These are phyloP conservation scores for Orestias chungarensis DNA, from an alignment of 2,797 vertebrate species.

Conservation along the genomic window DNA sequence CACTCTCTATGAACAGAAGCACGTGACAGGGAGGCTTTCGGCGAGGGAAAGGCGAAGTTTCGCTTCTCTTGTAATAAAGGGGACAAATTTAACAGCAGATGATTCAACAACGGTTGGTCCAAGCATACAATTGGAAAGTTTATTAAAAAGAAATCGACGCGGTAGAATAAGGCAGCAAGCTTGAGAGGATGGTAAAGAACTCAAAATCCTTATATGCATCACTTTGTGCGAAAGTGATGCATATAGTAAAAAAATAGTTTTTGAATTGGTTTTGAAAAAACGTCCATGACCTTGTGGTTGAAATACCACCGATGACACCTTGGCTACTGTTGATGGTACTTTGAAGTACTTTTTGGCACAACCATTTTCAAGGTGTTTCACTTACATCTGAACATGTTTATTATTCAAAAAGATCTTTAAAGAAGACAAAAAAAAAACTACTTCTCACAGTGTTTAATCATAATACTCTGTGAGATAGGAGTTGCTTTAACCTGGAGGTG, in stretches of 20 bases:
- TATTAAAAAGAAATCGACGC: neutral
- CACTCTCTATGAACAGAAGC: constrained; percentile 43
- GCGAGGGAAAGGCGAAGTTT: constrained; percentile 39
- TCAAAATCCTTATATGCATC: too few relatives aligned
- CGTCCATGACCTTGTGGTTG: neutral
- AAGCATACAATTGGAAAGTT: neutral
- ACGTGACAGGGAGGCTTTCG: constrained; percentile 34
- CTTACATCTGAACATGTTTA: neutral
- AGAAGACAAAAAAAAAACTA: neutral
- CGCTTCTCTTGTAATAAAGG: constrained; percentile 43
- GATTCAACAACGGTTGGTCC: constrained; percentile 31
- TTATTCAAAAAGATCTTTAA: neutral
- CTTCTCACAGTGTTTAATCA: neutral
- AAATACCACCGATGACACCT: neutral
- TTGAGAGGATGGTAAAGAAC: neutral
- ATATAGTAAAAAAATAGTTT: too few relatives aligned
- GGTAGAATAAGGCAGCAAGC: neutral
- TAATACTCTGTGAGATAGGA: neutral
- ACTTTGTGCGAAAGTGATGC: too few relatives aligned
- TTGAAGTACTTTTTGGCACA: neutral
- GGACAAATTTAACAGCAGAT: constrained; percentile 44
- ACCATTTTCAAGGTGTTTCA: neutral
- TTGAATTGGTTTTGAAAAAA: neutral
- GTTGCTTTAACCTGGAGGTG: neutral
- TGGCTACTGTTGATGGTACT: neutral